A percentile compares a stretch with the other conserved stretches of the same genome.
phyloP scores from a whole-genome alignment of 1,140 invertebrate genomes.

The Lineus longissimus region DNA sequence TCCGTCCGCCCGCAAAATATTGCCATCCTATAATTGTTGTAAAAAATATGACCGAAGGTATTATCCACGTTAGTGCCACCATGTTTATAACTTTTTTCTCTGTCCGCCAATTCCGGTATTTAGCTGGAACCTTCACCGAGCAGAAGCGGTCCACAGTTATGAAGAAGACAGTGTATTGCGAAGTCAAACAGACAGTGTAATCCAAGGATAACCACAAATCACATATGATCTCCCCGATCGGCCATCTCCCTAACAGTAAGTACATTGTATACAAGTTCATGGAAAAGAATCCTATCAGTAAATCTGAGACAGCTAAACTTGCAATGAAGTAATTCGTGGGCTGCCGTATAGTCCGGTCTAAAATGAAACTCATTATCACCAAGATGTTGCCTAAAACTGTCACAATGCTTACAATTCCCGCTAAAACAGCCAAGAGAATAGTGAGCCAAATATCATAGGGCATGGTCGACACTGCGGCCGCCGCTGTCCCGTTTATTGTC shows the following conservation, averaged over 20 bases:
- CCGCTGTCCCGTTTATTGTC: neutral
- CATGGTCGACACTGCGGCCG: slow-evolving; percentile 47
- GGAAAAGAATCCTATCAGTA: slow-evolving; percentile 83
- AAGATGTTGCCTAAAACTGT: slow-evolving; percentile 81
- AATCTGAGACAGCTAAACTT: slow-evolving; percentile 94
- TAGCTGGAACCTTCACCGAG: slow-evolving; percentile 97
- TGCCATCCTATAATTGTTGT: slow-evolving; percentile 99
- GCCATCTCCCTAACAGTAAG: slow-evolving; percentile 89
- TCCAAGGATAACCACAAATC: slow-evolving; percentile 99
- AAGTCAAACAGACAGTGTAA: slow-evolving; percentile 97
- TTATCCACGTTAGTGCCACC: slow-evolving; percentile 84
- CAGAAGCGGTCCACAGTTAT: slow-evolving; percentile 99
- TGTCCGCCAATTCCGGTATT: slow-evolving; percentile 95
- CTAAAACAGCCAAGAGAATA: slow-evolving; percentile 82
- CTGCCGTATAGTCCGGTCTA: slow-evolving; percentile 94
- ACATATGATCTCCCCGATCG: slow-evolving; percentile 90
- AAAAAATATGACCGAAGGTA: slow-evolving; percentile 94
- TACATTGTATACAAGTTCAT: slow-evolving; percentile 97
- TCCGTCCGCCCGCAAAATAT: slow-evolving; percentile 82
- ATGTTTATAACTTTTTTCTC: slow-evolving; percentile 89
- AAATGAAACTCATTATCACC: slow-evolving; percentile 92
- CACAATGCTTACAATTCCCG: slow-evolving; percentile 58
- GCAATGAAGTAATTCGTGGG: slow-evolving; percentile 99
- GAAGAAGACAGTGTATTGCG: slow-evolving; percentile 96
- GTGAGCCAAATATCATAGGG: slow-evolving; percentile 89